Conservation (phyloP, 2,797 vertebrate genomes). For the Halcyon chelicuti region DNA sequence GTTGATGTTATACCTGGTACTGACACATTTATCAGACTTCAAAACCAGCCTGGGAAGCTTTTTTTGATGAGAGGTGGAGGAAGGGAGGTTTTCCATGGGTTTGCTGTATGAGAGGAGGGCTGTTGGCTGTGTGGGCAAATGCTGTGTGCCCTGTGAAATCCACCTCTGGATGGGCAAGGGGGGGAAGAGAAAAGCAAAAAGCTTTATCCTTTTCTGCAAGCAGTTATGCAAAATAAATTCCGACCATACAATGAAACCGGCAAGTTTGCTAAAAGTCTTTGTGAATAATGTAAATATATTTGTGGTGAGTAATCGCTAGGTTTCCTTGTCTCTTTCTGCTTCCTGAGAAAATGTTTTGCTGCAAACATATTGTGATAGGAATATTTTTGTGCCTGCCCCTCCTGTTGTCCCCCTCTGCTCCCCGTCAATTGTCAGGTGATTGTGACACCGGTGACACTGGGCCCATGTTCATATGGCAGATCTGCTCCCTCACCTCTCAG, state of each 20-base stretch:
- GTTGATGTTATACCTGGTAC: neutral
- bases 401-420: neutral
- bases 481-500: neutral
- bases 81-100: neutral
- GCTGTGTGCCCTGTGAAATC: neutral
- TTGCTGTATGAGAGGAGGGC: neutral
- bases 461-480: neutral
- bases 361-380: neutral
- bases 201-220: neutral
- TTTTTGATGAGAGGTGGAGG: neutral
- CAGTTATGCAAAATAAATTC: neutral
- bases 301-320: neutral
- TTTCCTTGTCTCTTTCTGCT: slow-evolving; percentile 34
- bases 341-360: slow-evolving; percentile 21
- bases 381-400: neutral
- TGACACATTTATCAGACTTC: neutral
- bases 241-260: neutral
- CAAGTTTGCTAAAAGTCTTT: neutral
- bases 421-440: rapidly evolving
- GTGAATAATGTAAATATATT: neutral
- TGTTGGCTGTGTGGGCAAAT: neutral
- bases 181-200: neutral
- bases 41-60: neutral
- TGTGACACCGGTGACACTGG: neutral
- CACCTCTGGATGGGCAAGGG: neutral